These are phyloP conservation scores for Isichthys henryi DNA, from an alignment of 2,113 vertebrate genomes.

Conservation along the genomic window DNA sequence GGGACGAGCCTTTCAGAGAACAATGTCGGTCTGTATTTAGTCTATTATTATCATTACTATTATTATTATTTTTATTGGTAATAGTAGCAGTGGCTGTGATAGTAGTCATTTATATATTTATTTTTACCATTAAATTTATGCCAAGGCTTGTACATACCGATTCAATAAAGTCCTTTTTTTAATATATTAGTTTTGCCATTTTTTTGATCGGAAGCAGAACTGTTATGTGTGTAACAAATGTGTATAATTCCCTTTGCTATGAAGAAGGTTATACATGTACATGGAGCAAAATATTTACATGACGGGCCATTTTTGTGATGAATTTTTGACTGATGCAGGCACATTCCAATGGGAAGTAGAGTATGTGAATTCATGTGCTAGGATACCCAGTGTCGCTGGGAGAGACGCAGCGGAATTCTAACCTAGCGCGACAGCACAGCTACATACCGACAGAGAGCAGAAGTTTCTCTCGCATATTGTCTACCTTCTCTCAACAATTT, in stretches of 20 bases:
- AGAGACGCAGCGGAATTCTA: not conserved
- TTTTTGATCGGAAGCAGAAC: not conserved
- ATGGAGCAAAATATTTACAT: not conserved
- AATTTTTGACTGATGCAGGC: not conserved
- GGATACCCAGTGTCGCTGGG: not conserved
- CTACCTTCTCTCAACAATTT: not conserved
- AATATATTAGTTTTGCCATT: not conserved
- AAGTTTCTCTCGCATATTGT: not conserved
- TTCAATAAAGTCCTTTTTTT: not conserved
- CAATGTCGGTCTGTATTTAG: constrained; percentile 2
- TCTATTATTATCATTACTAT: not conserved
- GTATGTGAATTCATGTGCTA: not conserved
- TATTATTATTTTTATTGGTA: not conserved
- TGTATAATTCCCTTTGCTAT: not conserved
- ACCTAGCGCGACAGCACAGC: not conserved
- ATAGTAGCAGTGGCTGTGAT: not conserved
- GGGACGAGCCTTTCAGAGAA: not conserved
- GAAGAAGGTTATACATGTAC: not conserved
- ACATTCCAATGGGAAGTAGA: not conserved
- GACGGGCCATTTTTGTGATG: not conserved
- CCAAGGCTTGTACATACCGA: not conserved
- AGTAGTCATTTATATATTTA: not conserved
- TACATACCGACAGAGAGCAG: not conserved
- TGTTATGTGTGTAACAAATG: not conserved
- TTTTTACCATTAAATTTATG: not conserved